Percentiles rank a stretch among this genome's conserved stretches.
Conservation (phyloP, 1,140 invertebrate genomes). For the Heliothis subflexa region DNA sequence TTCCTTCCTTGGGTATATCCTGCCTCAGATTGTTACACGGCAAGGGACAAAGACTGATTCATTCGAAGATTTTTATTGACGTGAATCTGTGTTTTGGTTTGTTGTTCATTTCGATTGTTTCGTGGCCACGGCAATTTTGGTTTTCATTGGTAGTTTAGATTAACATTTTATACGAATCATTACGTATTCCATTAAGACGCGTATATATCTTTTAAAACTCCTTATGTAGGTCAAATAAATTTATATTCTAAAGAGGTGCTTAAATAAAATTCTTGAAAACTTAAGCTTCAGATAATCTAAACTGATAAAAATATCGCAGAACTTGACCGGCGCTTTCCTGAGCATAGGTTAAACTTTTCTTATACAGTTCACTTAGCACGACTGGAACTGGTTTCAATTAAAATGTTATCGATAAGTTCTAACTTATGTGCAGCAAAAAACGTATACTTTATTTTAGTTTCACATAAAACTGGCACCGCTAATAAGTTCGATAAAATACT, state of each 20-base stretch:
- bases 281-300: not conserved
- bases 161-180: not conserved
- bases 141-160: not conserved
- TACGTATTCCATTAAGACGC: not conserved
- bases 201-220: too few relatives aligned
- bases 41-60: slow-evolving; percentile 65
- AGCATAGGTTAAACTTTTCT: slow-evolving; percentile 54
- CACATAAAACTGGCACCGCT: slow-evolving; percentile 33
- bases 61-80: slow-evolving; percentile 54
- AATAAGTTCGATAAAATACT: slow-evolving; percentile 31
- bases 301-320: slow-evolving; percentile 30
- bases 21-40: slow-evolving; percentile 57
- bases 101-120: not conserved
- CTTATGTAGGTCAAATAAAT: too few relatives aligned
- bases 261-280: too few relatives aligned
- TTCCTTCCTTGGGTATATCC: slow-evolving; percentile 65
- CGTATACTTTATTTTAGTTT: slow-evolving; percentile 48
- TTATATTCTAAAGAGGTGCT: too few relatives aligned
- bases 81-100: slow-evolving; percentile 47
- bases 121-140: too few relatives aligned
- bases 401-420: slow-evolving; percentile 52
- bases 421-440: slow-evolving; percentile 45
- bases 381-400: slow-evolving; percentile 55
- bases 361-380: slow-evolving; percentile 54
- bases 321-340: slow-evolving; percentile 44